Percentiles rank a stretch among this genome's conserved stretches.
Evolutionary conservation across 1,140 invertebrate genomes (phyloP).

Genomic region (Pemphigus obesinymphae): DNA sequence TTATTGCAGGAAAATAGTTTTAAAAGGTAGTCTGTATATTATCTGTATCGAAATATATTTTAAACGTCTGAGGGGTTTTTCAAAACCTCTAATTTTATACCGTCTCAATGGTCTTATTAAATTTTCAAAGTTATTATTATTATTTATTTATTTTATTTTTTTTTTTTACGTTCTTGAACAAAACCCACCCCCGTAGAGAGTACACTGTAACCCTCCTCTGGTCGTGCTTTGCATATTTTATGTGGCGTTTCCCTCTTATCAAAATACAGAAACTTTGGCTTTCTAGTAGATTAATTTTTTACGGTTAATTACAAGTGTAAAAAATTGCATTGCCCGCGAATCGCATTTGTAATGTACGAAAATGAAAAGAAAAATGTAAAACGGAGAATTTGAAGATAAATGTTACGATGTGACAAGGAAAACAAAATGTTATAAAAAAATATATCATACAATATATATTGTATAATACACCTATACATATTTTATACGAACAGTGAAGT

Average conservation of each 20-base stretch:
- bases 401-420: neutral
- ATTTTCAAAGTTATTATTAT: constrained; percentile 1
- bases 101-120: neutral
- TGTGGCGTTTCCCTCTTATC: constrained; percentile 26
- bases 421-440: constrained; percentile 3
- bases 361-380: constrained; percentile 1
- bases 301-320: constrained; percentile 33
- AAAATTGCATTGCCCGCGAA: constrained; percentile 21
- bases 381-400: neutral
- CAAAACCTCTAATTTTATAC: neutral
- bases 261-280: constrained; percentile 11
- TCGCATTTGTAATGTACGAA: neutral
- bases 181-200: neutral
- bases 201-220: neutral
- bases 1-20: neutral
- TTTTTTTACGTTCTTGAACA: neutral
- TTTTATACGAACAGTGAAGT: neutral
- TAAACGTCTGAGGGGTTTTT: neutral
- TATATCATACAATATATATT: too few species aligned
- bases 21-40: neutral
- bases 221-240: constrained; percentile 28
- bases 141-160: neutral
- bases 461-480: too few species aligned
- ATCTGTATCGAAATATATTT: neutral
- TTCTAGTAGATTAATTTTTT: constrained; percentile 39